Evolutionary conservation across 2,888 invertebrate genomes (phyloP).

Genomic region (Disparrhopalites patrizii): DNA sequence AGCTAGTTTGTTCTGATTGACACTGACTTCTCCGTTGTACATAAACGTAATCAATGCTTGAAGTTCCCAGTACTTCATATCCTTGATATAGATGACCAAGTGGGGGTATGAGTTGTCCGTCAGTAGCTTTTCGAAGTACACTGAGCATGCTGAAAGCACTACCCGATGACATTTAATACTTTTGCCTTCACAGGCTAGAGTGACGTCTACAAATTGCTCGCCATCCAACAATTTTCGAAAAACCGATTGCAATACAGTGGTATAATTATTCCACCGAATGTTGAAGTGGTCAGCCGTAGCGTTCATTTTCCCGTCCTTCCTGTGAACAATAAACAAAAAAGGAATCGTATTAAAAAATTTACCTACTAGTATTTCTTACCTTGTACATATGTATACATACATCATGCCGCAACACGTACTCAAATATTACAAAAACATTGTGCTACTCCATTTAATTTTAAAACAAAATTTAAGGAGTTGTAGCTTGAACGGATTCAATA

Average conservation of each 20-base stretch:
- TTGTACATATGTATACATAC: no score
- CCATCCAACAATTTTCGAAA: constrained; percentile 70
- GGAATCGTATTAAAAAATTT: not conserved
- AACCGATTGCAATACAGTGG: constrained; percentile 71
- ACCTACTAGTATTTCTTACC: not conserved
- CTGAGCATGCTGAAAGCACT: constrained; percentile 78
- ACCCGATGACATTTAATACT: constrained; percentile 71
- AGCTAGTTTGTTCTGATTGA: constrained; percentile 76
- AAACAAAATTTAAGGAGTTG: no score
- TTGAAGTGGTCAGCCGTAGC: constrained; percentile 41
- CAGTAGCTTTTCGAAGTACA: constrained; percentile 73
- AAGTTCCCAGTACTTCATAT: constrained; percentile 77
- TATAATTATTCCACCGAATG: constrained; percentile 77
- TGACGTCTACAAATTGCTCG: constrained; percentile 85
- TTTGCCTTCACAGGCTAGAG: constrained; percentile 79
- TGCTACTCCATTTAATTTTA: not conserved
- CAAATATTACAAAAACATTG: not conserved
- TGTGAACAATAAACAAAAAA: not conserved
- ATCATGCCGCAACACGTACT: no score
- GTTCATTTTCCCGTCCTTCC: constrained; percentile 7
- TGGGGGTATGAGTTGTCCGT: constrained; percentile 70
- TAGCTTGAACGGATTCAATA: no score
- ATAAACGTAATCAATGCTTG: constrained; percentile 83
- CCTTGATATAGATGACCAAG: constrained; percentile 77
- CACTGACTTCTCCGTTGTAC: constrained; percentile 86